Base-by-base conservation (phyloP, 2,797 vertebrate species). In the Hemibagrus guttatus region DNA sequence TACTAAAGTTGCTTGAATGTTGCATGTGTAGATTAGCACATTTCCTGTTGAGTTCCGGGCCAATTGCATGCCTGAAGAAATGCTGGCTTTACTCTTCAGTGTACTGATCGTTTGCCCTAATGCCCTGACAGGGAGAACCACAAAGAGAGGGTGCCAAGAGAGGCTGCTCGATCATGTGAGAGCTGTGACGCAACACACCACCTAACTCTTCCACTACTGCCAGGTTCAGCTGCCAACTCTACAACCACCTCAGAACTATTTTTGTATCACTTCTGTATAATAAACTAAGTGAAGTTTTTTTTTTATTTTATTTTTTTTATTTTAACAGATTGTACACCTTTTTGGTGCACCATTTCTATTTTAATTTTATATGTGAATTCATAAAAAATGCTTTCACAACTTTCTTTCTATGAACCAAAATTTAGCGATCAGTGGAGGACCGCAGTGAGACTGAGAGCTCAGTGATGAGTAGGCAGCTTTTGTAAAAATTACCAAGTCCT, bases 81-180 rank as follows among this genome's bases (percentile, higher is more conserved):
- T 81, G 28, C 28, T 49, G 35, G 23, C 9, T 23, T 5, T 80
- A 0, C 35, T 71, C 7, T 46, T 26, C 64, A 39, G 12, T 46
- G 13, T 42, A 39, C 12, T 85, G 39, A 76, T 59, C 7, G 58
- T 52, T 75, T 85, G 80, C 39, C 64, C 52, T 83, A 89, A 42
- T 89, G 9, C 90, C 88, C 31, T 85, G 89, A 64, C 93, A 98
- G 98, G 96, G 84, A 84, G 89, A 90, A 66, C 90, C 92, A 85
- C 91, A n/a, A 35, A 68, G 63, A 83, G 81, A 59, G 54, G 7
- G 93, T 23, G 89, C 93, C 72, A 94, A 93, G 64, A 95, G 92
- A 91, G 93, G 90, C 92, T 98, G 97, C 90, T 88, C 90, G 86
- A 91, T 98, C 90, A 98, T 98, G 97, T 98, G 91, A 97, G 87